Base-by-base conservation (phyloP, 2,797 vertebrate species). In the Phoeniculus purpureus region DNA sequence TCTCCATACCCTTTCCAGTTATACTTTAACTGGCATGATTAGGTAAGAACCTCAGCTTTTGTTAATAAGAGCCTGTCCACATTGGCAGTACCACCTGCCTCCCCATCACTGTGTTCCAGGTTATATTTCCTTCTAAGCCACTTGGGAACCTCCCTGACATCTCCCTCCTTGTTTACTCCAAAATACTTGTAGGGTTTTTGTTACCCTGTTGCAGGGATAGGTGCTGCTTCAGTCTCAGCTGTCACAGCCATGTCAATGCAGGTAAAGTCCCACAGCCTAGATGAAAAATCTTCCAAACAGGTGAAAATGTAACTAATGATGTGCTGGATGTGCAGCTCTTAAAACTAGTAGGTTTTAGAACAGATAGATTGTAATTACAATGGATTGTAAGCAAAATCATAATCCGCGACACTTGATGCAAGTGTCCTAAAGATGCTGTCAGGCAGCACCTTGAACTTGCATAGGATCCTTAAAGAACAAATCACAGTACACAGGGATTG, bases 1-100 rank as follows among this genome's bases (percentile, higher is more conserved):
- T 78, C 12, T 65, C 29, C 7, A 22, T 51, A 54, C 66, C 34
- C 26, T 32, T 89, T 85, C 76, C 37, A 75, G 26, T 87, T 91
- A 93, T 92, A 67, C 26, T 70, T 85, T 81, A 87, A 84, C 84
- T 59, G 27, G 51, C 71, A n/a, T 21, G 65, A 72, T 68, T 68
- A 81, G 86, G 18, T 87, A 80, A 87, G 68, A 78, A n/a, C 51
- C 21, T 80, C 32, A 72, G 43, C 78, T 72, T 74, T 50, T 87
- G 40, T 81, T 61, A n/a, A 4, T 40, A 31, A 84, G n/a, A 87
- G 19, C 20, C 50, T 66, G 12, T 34, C 25, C 19, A 37, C 17
- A 3, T 0, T 18, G 16, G 65, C 9, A 54, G 27, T 29, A 37
- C 72, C 19, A 1, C 2, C 6, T 60, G 23, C 50, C 31, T 82